phyloP scores from a whole-genome alignment of 2,888 invertebrate genomes.

The Leptinotarsa haldemani region DNA sequence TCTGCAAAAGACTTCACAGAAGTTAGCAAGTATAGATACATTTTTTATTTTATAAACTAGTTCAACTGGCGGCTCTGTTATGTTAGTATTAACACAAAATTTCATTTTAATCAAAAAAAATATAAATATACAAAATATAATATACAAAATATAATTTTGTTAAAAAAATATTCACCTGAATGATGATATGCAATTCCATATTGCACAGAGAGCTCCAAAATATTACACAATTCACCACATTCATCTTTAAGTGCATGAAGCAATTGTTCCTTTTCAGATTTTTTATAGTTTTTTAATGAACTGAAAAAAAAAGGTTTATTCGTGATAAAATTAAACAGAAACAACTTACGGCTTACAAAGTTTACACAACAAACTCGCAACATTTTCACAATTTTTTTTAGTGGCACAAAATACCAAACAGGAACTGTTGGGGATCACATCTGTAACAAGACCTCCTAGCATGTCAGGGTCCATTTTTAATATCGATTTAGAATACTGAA shows the following conservation, averaged over 20 bases:
- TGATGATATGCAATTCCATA: constrained; percentile 95
- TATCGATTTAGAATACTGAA: constrained; percentile 73
- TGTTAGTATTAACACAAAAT: background rate
- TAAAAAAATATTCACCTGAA: constrained; percentile 69
- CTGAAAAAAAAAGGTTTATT: constrained; percentile 59
- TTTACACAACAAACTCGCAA: constrained; percentile 80
- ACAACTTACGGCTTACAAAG: constrained; percentile 65
- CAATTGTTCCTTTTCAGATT: constrained; percentile 72
- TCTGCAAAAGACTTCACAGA: no score
- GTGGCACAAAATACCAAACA: constrained; percentile 95
- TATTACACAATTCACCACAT: constrained; percentile 73
- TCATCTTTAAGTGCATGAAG: constrained; percentile 74
- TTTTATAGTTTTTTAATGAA: constrained; percentile 69
- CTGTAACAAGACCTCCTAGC: constrained; percentile 82
- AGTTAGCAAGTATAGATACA: no score
- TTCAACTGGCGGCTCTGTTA: no score
- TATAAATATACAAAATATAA: no score
- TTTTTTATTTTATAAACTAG: no score
- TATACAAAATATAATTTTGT: no score
- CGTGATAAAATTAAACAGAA: constrained; percentile 3
- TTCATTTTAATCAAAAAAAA: background rate
- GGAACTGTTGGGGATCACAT: constrained; percentile 82
- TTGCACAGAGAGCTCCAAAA: constrained; percentile 75
- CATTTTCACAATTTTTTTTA: constrained; percentile 92
- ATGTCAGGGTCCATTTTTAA: constrained; percentile 81